phyloP scores from a whole-genome alignment of 2,888 invertebrate genomes.

The Asteroscopus sphinx region DNA sequence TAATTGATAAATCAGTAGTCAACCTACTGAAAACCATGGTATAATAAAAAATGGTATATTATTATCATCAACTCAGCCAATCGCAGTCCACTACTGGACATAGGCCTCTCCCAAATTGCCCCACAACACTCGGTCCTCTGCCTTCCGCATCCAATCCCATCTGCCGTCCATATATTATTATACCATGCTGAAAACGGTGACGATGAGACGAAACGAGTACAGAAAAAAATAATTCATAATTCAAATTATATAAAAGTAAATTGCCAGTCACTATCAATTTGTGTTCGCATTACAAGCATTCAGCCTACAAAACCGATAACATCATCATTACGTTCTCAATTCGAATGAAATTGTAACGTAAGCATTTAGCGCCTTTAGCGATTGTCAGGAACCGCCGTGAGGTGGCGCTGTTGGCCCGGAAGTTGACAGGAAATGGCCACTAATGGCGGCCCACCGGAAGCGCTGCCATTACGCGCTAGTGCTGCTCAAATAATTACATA shows the following conservation, averaged over 20 bases:
- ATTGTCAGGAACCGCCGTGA: conserved; percentile 60
- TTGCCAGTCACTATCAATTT: conserved; percentile 43
- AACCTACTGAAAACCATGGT: no score
- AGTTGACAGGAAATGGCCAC: conserved; percentile 86
- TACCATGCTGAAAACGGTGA: background rate
- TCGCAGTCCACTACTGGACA: no score
- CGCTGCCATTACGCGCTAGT: conserved; percentile 84
- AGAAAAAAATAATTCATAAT: conserved; percentile 11
- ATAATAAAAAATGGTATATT: no score
- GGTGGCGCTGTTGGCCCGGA: conserved; percentile 77
- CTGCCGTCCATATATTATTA: no score
- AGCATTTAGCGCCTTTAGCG: conserved; percentile 53
- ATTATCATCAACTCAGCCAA: no score
- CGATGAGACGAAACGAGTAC: background rate
- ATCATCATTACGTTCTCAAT: conserved; percentile 58
- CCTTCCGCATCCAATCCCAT: no score
- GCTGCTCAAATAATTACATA: conserved; percentile 87
- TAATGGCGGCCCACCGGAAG: conserved; percentile 87
- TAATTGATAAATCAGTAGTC: no score
- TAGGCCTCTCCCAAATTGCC: no score
- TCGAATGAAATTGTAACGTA: conserved; percentile 54
- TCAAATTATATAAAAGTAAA: conserved; percentile 22
- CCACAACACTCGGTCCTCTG: no score
- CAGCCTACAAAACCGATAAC: conserved; percentile 58
- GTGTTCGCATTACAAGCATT: conserved; percentile 40